Conservation (phyloP, 1,140 invertebrate genomes). For the Polypedilum pembai region DNA sequence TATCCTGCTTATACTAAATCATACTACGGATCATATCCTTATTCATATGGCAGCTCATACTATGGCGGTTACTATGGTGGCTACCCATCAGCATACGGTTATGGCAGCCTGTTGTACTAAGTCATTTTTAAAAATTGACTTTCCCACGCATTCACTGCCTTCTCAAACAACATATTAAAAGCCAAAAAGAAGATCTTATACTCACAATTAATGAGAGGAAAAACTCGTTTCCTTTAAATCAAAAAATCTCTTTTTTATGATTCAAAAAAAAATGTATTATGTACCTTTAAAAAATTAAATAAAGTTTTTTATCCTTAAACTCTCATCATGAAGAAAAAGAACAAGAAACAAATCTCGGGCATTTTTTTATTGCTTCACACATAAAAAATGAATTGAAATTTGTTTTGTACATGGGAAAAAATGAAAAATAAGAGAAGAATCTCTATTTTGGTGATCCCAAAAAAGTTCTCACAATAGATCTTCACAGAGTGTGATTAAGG, state of each 20-base stretch:
- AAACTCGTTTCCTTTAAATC: slow-evolving; percentile 25
- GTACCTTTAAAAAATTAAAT: slow-evolving; percentile 15
- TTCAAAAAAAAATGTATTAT: slow-evolving; percentile 5
- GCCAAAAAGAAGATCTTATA: background rate
- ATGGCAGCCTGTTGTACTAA: slow-evolving; percentile 16
- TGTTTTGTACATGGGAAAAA: background rate
- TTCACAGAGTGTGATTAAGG: background rate
- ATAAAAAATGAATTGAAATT: slow-evolving; percentile 15
- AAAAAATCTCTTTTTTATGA: background rate
- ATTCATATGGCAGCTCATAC: background rate
- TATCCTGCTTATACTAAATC: background rate
- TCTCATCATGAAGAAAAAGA: background rate
- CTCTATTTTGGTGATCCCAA: background rate
- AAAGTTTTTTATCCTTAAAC: slow-evolving; percentile 25
- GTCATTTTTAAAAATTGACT: background rate
- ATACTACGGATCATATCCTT: too few relatives aligned
- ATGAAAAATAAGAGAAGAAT: background rate
- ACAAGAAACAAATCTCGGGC: slow-evolving; percentile 5
- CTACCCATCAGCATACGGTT: background rate
- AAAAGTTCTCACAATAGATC: slow-evolving; percentile 9
- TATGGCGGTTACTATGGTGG: background rate
- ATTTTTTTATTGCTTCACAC: background rate
- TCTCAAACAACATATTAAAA: background rate
- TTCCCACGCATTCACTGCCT: slow-evolving; percentile 15
- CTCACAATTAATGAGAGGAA: background rate